These are phyloP conservation scores for Meandrusa payeni DNA, from an alignment of 2,888 invertebrate species.

Conservation along the genomic window DNA sequence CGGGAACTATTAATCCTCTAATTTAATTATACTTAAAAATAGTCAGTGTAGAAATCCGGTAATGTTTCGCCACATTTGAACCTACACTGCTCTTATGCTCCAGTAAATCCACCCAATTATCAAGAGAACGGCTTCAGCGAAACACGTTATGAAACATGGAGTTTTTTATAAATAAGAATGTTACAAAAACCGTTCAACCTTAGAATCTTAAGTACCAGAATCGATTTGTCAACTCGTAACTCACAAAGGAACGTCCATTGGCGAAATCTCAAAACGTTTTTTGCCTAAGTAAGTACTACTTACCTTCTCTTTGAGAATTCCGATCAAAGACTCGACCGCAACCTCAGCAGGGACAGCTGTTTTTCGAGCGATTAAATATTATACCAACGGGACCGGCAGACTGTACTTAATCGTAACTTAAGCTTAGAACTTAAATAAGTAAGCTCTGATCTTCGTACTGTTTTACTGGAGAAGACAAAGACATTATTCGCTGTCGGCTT, in stretches of 20 bases:
- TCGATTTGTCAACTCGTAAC: constrained; percentile 11
- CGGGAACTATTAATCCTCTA: too few relatives aligned
- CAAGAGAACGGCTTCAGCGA: not conserved
- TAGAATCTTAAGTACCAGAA: constrained; percentile 4
- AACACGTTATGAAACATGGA: too few relatives aligned
- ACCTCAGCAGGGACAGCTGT: not conserved
- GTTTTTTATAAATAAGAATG: not conserved
- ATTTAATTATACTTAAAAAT: too few relatives aligned
- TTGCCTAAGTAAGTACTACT: constrained; percentile 5
- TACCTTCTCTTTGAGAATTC: constrained; percentile 12
- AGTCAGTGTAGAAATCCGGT: too few relatives aligned
- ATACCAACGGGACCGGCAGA: not conserved
- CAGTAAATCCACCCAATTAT: too few relatives aligned
- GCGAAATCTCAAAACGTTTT: constrained; percentile 8
- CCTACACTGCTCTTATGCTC: too few relatives aligned
- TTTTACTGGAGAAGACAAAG: too few relatives aligned
- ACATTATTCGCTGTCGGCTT: too few relatives aligned
- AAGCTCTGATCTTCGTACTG: too few relatives aligned
- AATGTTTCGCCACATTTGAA: too few relatives aligned
- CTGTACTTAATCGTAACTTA: too few relatives aligned
- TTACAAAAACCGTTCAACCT: not conserved
- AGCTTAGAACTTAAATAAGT: too few relatives aligned
- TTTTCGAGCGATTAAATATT: not conserved
- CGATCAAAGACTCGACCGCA: constrained; percentile 18
- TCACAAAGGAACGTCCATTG: constrained; percentile 11